Evolutionary conservation across 2,797 vertebrate genomes (phyloP).

Genomic region (Carapus acus): DNA sequence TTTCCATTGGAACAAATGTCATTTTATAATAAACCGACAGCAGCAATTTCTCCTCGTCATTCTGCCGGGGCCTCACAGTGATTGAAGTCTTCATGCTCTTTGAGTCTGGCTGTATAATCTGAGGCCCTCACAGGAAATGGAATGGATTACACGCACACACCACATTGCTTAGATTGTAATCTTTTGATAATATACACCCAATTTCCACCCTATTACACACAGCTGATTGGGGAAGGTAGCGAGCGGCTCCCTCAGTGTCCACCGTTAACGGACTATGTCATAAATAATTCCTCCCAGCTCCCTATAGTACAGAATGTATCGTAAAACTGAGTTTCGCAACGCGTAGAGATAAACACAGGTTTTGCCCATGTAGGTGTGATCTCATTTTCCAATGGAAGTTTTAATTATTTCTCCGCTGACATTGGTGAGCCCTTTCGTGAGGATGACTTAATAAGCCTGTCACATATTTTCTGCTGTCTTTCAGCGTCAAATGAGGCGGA

Average conservation of each 20-base stretch:
- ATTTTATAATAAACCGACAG: constrained; percentile 32
- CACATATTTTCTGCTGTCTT: constrained; percentile 50
- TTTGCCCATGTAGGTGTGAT: constrained; percentile 29
- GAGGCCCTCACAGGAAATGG: constrained; percentile 50
- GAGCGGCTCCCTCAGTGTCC: constrained; percentile 12
- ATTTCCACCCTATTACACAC: constrained; percentile 47
- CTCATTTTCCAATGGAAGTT: constrained; percentile 37
- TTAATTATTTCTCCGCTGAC: constrained; percentile 50
- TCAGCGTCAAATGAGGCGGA: constrained; percentile 43
- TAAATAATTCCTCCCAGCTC: constrained; percentile 10
- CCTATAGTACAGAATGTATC: constrained; percentile 29
- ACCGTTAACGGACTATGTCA: neutral
- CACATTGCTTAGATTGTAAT: constrained; percentile 55
- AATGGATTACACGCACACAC: constrained; percentile 50
- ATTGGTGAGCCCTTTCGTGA: constrained; percentile 38
- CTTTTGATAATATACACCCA: constrained; percentile 62
- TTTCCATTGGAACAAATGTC: constrained; percentile 40
- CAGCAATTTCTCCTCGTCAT: constrained; percentile 29
- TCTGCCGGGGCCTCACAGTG: constrained; percentile 41
- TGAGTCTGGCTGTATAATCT: constrained; percentile 51
- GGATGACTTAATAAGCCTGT: constrained; percentile 28
- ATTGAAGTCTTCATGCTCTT: constrained; percentile 49
- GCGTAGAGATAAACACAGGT: constrained; percentile 26
- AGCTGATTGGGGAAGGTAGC: constrained; percentile 47
- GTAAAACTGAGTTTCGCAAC: constrained; percentile 24